Base-by-base conservation (phyloP, 2,888 invertebrate genomes). In the Eustalomyia histrio region DNA sequence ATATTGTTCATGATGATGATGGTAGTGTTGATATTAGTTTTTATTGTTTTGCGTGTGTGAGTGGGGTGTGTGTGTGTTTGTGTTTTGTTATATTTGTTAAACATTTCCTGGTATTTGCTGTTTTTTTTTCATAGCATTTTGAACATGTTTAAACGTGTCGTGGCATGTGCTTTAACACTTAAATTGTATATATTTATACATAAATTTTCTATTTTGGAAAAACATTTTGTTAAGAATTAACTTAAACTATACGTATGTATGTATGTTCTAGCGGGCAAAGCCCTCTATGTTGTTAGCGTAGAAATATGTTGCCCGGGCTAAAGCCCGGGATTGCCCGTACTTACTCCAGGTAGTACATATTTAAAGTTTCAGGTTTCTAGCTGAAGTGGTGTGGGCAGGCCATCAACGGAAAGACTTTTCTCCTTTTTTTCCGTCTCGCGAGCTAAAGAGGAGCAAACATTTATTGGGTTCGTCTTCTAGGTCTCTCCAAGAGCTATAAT, bases 71-170 rank as follows among this genome's bases (percentile, higher is more conserved):
- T 57, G 18, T 10, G 47, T 18, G 43, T 61, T 12, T 55, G 21
- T 55, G 29, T 52, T 33, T 33, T 14, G 18, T 16, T 53, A 9
- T 35, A 65, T 53, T 65, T 65, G 65, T 65, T 65, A 64, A 65
- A 65, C 65, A 65, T 65, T 65, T 65, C 53, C 65, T 33, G 65
- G 65, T 65, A 65, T 65, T 35, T 65, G 53, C 35, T 53, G 52
- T 33, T 35, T 9, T 64, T 47, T 33, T 14, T 43, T 24, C 4
- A 9, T n/a, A 33, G 63, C 50, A 4, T 52, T 14, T 47, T n/a
- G 12, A 53, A 65, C 65, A 65, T 65, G 65, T 65, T 65, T 18
- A 53, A 65, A 65, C 65, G 65, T 65, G 65, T 65, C 65, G 55
- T 55, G 39, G 65, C 65, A 65, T 65, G 39, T 65, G 53, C 53